phyloP scores from a whole-genome alignment of 1,140 invertebrate genomes.

The Bathynomus jamesi region DNA sequence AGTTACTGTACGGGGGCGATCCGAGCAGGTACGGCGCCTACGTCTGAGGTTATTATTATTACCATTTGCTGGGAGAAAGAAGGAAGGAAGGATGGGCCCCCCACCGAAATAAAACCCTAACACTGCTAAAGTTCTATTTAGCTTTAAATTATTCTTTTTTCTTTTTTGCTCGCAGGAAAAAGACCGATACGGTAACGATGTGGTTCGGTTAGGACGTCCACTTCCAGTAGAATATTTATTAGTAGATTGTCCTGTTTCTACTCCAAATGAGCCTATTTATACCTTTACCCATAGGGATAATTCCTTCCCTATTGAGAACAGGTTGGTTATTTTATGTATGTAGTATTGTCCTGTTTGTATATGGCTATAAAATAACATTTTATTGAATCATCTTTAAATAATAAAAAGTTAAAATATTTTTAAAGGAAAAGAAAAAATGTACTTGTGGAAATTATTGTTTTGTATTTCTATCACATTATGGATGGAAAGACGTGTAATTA shows the following conservation, averaged over 20 bases:
- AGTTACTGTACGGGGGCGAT: too few relatives aligned
- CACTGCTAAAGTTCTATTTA: too few relatives aligned
- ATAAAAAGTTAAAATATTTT: not conserved
- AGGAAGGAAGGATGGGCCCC: too few relatives aligned
- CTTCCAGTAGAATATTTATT: conserved; percentile 95
- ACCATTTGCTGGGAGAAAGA: too few relatives aligned
- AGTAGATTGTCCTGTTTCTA: conserved; percentile 93
- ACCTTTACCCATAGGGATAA: conserved; percentile 64
- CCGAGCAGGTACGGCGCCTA: too few relatives aligned
- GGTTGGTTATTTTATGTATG: conserved; percentile 47
- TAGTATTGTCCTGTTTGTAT: conserved; percentile 37
- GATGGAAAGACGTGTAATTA: too few relatives aligned
- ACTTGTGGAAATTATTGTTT: too few relatives aligned
- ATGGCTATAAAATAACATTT: not conserved
- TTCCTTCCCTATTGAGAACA: conserved; percentile 77
- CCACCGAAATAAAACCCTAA: too few relatives aligned
- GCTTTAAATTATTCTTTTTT: too few relatives aligned
- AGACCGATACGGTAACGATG: conserved; percentile 95
- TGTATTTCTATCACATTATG: too few relatives aligned
- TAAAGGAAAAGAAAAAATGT: not conserved
- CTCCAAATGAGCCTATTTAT: conserved; percentile 69
- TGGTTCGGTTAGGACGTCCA: conserved; percentile 81
- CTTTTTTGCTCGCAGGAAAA: conserved; percentile 73
- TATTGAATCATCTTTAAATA: not conserved
- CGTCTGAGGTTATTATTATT: too few relatives aligned